Base-by-base conservation (phyloP, 2,888 invertebrate species). In the Xiphydria camelus region DNA sequence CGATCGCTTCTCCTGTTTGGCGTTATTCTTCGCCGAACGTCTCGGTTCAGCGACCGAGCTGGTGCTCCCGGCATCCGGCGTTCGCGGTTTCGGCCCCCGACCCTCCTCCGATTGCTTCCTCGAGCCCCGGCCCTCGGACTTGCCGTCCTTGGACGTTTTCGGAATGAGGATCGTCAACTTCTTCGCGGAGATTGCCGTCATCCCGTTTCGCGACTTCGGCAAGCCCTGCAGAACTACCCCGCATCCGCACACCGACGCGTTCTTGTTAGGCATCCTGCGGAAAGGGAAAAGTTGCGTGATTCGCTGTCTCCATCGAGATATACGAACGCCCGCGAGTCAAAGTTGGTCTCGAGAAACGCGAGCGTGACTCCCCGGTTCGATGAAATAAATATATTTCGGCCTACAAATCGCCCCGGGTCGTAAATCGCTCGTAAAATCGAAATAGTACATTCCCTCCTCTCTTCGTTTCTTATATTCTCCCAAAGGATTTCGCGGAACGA, bases 251-350 rank as follows among this genome's bases (percentile, higher is more conserved):
- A 66, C 53, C n/a, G 66, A 47, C 37, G 53, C 49, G 15, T 55
- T 37, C 35, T 72, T 69, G 54, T 72, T 74, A 56, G 74, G 68
- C 74, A 73, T 73, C 29, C 49, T 49, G 12, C 7, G n/a, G n/a
- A 7, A n/a, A 23, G n/a, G n/a, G n/a, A 23, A n/a, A n/a, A n/a
- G n/a, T n/a, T n/a, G n/a, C n/a, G n/a, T n/a, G n/a, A n/a, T n/a
- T n/a, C n/a, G n/a, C n/a, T n/a, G n/a, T n/a, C n/a, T n/a, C n/a
- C n/a, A n/a, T n/a, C n/a, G n/a, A n/a, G n/a, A n/a, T n/a, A n/a
- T n/a, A n/a, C n/a, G n/a, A n/a, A n/a, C n/a, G n/a, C n/a, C n/a
- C n/a, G n/a, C n/a, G n/a, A n/a, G n/a, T n/a, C n/a, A n/a, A n/a
- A n/a, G n/a, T n/a, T n/a, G n/a, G n/a, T n/a, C n/a, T n/a, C n/a